These are phyloP conservation scores for roundworm (Caenorhabditis elegans) DNA, from an alignment of 1,140 invertebrate genomes.

Conservation along the genomic window DNA sequence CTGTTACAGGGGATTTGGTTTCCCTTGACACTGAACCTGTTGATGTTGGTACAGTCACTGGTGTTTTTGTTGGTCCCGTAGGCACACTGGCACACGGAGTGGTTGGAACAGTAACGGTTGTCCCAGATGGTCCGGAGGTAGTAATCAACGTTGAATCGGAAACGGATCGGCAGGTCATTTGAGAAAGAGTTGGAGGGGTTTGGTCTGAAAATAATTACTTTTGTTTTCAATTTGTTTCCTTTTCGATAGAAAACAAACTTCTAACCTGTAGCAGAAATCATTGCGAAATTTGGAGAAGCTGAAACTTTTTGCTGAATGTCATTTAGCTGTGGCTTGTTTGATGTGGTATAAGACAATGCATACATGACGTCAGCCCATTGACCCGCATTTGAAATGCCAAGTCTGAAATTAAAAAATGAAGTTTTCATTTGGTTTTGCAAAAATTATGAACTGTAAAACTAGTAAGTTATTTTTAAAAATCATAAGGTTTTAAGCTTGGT, in stretches of 20 bases:
- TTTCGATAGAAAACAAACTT: too few species aligned
- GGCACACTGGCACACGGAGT: too few species aligned
- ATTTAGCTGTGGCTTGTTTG: not conserved
- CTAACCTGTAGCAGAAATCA: not conserved
- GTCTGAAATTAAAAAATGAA: not conserved
- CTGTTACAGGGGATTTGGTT: not conserved
- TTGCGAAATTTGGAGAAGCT: not conserved
- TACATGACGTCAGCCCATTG: slow-evolving; percentile 6
- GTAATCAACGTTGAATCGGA: not conserved
- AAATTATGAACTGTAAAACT: too few species aligned
- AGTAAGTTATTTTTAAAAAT: too few species aligned
- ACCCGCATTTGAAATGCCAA: not conserved
- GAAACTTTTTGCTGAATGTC: not conserved
- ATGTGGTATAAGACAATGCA: not conserved
- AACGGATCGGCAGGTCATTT: not conserved
- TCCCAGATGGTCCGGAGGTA: not conserved
- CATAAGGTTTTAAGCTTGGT: too few species aligned
- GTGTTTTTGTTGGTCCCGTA: too few species aligned
- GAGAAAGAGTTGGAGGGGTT: not conserved
- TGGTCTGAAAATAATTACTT: not conserved
- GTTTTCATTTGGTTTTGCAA: not conserved
- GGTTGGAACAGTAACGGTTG: too few species aligned
- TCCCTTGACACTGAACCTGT: too few species aligned
- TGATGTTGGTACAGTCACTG: too few species aligned
- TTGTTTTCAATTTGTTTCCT: too few species aligned